Conservation (phyloP, 2,797 vertebrate species). For the Channallabes apus region DNA sequence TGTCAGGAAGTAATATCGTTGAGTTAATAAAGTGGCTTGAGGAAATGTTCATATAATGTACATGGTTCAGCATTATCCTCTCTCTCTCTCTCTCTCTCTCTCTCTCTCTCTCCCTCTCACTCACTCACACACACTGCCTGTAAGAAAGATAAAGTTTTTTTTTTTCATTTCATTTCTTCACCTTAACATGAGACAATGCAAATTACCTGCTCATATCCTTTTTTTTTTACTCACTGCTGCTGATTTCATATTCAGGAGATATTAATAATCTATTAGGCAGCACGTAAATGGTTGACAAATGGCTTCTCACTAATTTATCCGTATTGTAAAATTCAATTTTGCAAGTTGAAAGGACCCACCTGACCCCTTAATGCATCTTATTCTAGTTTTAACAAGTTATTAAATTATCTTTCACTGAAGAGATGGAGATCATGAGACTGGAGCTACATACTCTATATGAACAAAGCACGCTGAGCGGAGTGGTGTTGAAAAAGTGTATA, state of each 20-base stretch:
- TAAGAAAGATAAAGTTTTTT: conserved; percentile 26
- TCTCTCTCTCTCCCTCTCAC: not conserved
- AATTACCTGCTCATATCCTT: conserved; percentile 63
- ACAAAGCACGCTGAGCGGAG: not conserved
- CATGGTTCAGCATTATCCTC: conserved; percentile 40
- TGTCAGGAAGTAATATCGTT: conserved; percentile 43
- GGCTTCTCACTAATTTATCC: conserved; percentile 72
- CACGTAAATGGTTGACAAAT: conserved; percentile 74
- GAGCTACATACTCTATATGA: not conserved
- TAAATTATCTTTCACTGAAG: conserved; percentile 37
- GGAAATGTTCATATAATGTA: conserved; percentile 55
- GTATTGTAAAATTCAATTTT: conserved; percentile 74
- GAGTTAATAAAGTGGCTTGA: conserved; percentile 49
- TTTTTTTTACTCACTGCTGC: conserved; percentile 69
- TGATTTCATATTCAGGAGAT: conserved; percentile 67
- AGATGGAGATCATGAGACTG: not conserved
- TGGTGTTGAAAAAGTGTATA: not conserved
- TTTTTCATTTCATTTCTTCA: conserved; percentile 17
- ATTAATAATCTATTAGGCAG: conserved; percentile 72
- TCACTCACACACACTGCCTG: not conserved
- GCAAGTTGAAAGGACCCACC: conserved; percentile 66
- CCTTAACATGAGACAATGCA: conserved; percentile 47
- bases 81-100: not conserved
- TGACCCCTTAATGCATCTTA: conserved; percentile 69
- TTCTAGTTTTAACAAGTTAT: conserved; percentile 54